phyloP scores from a whole-genome alignment of 2,797 vertebrate species.

The Chrysocyon brachyurus region DNA sequence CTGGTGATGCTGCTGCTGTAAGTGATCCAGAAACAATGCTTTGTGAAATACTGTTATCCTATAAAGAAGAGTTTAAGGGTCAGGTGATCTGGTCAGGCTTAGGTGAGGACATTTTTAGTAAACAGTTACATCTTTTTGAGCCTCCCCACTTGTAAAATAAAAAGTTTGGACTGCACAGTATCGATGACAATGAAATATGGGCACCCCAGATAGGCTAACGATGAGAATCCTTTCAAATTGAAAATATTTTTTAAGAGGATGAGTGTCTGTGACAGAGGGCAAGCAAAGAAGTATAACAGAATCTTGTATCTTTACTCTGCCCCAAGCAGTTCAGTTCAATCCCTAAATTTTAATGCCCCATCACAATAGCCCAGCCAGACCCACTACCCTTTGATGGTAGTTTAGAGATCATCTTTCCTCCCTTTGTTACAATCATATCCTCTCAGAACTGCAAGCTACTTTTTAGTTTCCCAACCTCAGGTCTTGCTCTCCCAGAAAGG shows the following conservation, averaged over 20 bases:
- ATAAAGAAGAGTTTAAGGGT: background rate
- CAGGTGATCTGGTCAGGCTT: background rate
- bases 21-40: background rate
- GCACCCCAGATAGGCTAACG: background rate
- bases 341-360: background rate
- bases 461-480: background rate
- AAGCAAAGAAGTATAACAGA: background rate
- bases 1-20: background rate
- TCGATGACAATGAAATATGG: background rate
- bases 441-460: background rate
- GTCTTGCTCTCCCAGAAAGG: background rate
- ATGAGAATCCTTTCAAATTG: background rate
- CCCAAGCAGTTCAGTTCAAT: background rate
- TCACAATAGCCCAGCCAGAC: background rate
- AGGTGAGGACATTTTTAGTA: background rate
- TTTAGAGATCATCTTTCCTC: background rate
- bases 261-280: background rate
- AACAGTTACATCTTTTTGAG: background rate
- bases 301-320: background rate
- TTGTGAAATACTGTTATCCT: background rate
- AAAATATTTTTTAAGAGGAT: slow-evolving; percentile 9
- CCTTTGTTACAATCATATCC: background rate
- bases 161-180: background rate
- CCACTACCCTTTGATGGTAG: background rate
- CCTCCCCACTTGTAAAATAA: background rate